Evolutionary conservation across 2,888 invertebrate species (phyloP).

Genomic region (Cheiracanthium punctorium): DNA sequence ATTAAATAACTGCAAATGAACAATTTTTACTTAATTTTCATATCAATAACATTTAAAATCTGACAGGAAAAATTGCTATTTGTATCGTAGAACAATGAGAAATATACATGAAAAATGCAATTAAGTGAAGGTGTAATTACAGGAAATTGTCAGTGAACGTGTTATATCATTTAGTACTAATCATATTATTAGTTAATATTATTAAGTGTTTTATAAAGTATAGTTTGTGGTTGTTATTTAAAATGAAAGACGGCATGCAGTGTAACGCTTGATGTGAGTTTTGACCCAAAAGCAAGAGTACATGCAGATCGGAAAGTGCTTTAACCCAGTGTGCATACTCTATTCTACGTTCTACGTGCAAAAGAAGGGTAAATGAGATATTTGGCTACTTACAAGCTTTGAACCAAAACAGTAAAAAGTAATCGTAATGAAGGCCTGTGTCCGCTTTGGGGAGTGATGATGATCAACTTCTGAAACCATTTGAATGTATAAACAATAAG

Average conservation of each 20-base stretch:
- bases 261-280: neutral
- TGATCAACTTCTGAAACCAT: neutral
- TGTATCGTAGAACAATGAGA: too few relatives aligned
- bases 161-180: too few relatives aligned
- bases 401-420: neutral
- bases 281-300: constrained; percentile 33
- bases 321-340: constrained; percentile 43
- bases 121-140: too few relatives aligned
- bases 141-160: too few relatives aligned
- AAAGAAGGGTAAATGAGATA: constrained; percentile 21
- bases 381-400: constrained; percentile 48
- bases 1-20: too few relatives aligned
- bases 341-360: constrained; percentile 52
- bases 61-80: too few relatives aligned
- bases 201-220: too few relatives aligned
- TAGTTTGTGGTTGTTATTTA: neutral
- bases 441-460: neutral
- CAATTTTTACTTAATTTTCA: too few relatives aligned
- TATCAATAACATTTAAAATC: too few relatives aligned
- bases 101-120: too few relatives aligned
- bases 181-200: too few relatives aligned
- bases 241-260: neutral
- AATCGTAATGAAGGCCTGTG: neutral
- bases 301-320: constrained; percentile 46
- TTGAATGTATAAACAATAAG: neutral